Evolutionary conservation across 2,797 vertebrate species (phyloP), one percentile per base, ranked within the genome.

Genomic region (Poecilia picta): DNA sequence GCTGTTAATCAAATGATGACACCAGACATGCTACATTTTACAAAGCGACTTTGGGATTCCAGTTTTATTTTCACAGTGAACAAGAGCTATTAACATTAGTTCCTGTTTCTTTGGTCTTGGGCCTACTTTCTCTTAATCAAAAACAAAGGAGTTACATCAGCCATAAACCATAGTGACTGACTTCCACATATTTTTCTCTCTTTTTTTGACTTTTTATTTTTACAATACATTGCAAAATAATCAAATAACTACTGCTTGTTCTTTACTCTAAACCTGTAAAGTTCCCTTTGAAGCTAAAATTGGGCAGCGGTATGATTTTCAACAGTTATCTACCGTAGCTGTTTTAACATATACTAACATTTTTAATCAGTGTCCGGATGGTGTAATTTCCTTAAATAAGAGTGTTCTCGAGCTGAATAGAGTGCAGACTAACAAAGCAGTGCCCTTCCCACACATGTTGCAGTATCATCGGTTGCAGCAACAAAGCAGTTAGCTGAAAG

Each of bases 1-100:
- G 0, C 2, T 41, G 15, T 47, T 36, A 77, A 77, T 73, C 39
- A 82, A 46, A 70, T 6, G 13, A 49, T 66, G 20, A 39, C 51
- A 25, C 45, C 47, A 71, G 25, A 72, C 31, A 72, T 57, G 72
- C 4, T 23, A 66, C 77, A 76, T 82, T 84, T 53, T 83, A 83
- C 73, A 82, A 57, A 81, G 46, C 73, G 41, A 81, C 72, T 47
- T 13, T 77, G 11, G 78, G n/a, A 47, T 46, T 83, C 71, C 59
- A 25, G 8, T 81, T 88, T 83, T 88, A 89, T 89, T 88, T 84
- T 90, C 83, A 91, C 51, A 77, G 80, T 31, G 85, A 83, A 89
- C 3, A 39, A 43, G 66, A 68, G 81, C 85, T 72, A 75, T 84
- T 76, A 87, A 28, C 53, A n/a, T 79, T 51, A 87, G 49, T 25